Evolutionary conservation across 2,113 vertebrate species (phyloP).

Genomic region (cat (Felis catus)): F.catus_Fca126_mat1.0 CM031412.1:122931501-122932000

Average conservation of each 20-base stretch:
- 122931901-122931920: not conserved
- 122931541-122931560: not conserved
- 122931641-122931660: slow-evolving; percentile 7
- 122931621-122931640: not conserved
- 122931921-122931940: not conserved
- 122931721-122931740: slow-evolving; percentile 30
- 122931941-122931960: not conserved
- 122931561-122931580: not conserved
- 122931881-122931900: not conserved
- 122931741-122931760: not conserved
- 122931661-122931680: not conserved
- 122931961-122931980: not conserved
- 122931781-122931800: not conserved
- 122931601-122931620: not conserved
- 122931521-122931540: not conserved
- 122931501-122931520: not conserved
- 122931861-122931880: not conserved
- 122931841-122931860: not conserved
- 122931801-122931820: not conserved
- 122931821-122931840: not conserved
- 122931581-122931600: not conserved
- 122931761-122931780: slow-evolving; percentile 31
- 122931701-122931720: not conserved
- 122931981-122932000: not conserved
- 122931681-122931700: not conserved